Conservation (phyloP, 2,888 invertebrate genomes). For the Scrobipalpa atriplicella region DNA sequence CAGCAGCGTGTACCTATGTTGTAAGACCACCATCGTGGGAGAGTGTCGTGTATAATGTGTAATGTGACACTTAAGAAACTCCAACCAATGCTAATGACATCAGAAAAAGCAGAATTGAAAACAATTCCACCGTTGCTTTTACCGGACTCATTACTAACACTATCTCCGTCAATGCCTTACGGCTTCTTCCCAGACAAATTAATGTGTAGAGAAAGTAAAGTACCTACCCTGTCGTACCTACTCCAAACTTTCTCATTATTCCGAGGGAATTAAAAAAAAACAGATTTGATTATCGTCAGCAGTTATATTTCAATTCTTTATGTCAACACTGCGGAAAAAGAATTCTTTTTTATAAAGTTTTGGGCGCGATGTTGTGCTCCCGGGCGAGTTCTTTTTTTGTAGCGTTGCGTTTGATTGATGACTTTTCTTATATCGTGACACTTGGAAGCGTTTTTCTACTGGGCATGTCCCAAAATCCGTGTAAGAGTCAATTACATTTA, state of each 20-base stretch:
- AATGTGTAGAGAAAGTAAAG: constrained; percentile 17
- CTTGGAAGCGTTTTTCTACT: constrained; percentile 54
- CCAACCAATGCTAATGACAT: constrained; percentile 23
- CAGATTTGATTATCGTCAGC: constrained; percentile 28
- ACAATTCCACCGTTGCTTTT: constrained; percentile 18
- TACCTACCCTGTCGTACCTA: background rate
- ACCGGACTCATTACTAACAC: constrained; percentile 14
- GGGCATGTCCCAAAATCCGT: constrained; percentile 54
- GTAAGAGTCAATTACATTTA: constrained; percentile 59
- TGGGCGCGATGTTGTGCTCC: constrained; percentile 57
- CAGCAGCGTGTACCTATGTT: constrained; percentile 37
- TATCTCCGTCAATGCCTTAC: constrained; percentile 15
- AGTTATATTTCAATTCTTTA: constrained; percentile 56
- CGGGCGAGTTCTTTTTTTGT: constrained; percentile 62
- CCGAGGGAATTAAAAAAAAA: background rate
- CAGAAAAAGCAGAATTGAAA: constrained; percentile 23
- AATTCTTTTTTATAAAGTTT: constrained; percentile 57
- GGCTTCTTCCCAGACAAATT: constrained; percentile 26
- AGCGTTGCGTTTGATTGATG: constrained; percentile 69
- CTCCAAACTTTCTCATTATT: constrained; percentile 2
- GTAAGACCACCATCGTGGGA: constrained; percentile 43
- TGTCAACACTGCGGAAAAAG: constrained; percentile 53
- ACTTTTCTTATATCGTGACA: constrained; percentile 65
- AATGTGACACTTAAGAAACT: constrained; percentile 26
- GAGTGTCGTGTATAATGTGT: constrained; percentile 20